A percentile compares a stretch with the other conserved stretches of the same genome.
Evolutionary conservation across 2,888 invertebrate genomes (phyloP).

Genomic region (Phyto melanocephala): DNA sequence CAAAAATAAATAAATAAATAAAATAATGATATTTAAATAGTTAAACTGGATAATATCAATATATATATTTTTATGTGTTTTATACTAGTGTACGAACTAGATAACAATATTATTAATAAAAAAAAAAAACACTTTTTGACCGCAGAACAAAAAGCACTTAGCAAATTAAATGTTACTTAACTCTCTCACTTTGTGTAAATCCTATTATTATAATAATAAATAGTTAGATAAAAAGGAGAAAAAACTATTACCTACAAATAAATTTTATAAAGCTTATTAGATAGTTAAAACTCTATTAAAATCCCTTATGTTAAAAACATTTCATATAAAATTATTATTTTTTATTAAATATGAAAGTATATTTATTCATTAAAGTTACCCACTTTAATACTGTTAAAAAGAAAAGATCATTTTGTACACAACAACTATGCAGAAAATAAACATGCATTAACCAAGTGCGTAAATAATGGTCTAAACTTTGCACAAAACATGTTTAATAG

Average conservation of each 20-base stretch:
- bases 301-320: too few species aligned
- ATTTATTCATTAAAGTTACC: too few species aligned
- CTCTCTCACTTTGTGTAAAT: background rate
- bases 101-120: background rate
- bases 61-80: background rate
- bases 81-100: background rate
- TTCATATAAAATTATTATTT: too few species aligned
- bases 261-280: background rate
- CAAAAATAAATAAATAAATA: background rate
- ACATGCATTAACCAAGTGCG: too few species aligned
- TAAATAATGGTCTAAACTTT: too few species aligned
- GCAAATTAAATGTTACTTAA: background rate
- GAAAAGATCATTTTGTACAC: too few species aligned
- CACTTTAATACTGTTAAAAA: too few species aligned
- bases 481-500: too few species aligned
- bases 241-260: slow-evolving; percentile 25
- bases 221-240: background rate
- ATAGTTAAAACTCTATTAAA: slow-evolving; percentile 17
- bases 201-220: background rate
- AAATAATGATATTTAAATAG: background rate
- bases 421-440: too few species aligned
- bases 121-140: background rate
- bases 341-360: too few species aligned
- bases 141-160: background rate
- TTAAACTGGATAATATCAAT: background rate